Evolutionary conservation across 2,113 vertebrate genomes (phyloP).

Genomic region (Galemys pyrenaicus): DNA sequence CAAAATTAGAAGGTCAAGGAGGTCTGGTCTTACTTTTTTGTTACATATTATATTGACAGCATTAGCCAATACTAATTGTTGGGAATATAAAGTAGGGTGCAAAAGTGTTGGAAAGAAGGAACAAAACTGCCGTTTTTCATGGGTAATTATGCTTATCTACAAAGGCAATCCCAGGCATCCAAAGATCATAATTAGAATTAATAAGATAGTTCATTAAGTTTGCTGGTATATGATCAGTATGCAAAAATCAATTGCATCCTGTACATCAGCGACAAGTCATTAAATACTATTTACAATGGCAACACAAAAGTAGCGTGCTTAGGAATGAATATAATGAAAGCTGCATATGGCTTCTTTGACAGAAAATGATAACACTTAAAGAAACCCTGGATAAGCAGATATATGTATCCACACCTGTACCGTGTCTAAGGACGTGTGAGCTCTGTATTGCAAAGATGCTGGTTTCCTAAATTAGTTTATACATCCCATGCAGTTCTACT

Average conservation of each 20-base stretch:
- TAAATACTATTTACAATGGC: neutral
- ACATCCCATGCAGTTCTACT: neutral
- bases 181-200: constrained; percentile 22
- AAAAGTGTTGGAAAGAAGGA: neutral
- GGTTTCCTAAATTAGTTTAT: neutral
- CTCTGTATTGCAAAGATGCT: neutral
- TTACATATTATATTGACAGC: neutral
- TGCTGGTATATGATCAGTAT: neutral
- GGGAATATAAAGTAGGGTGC: neutral
- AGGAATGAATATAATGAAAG: constrained; percentile 24
- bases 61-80: neutral
- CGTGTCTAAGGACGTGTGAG: constrained; percentile 15
- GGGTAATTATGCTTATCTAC: neutral
- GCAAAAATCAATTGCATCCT: constrained; percentile 14
- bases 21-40: neutral
- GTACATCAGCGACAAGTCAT: neutral
- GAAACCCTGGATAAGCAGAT: neutral
- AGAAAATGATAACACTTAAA: neutral
- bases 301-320: neutral
- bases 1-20: constrained; percentile 15
- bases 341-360: neutral
- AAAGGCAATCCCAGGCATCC: neutral
- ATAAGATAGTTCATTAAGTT: constrained; percentile 23
- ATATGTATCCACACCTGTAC: neutral
- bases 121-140: neutral